phyloP scores from a whole-genome alignment of 30 jellyfish, hydroid and myxozoan genomes.

The Nemopilema nomurai region DNA sequence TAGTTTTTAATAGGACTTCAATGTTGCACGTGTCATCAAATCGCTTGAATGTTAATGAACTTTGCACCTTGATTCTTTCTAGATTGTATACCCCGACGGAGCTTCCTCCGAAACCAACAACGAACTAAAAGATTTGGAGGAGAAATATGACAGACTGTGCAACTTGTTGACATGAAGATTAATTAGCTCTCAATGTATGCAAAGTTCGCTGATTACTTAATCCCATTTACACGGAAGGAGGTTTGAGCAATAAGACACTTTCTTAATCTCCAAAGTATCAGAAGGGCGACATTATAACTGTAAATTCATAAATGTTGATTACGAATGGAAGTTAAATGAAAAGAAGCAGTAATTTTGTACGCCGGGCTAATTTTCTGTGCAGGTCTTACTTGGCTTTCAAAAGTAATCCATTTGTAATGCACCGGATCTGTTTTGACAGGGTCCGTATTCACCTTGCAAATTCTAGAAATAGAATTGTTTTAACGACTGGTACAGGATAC shows the following conservation, averaged over 20 bases:
- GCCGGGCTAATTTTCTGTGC: background rate
- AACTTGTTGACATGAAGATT: background rate
- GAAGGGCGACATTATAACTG: no score
- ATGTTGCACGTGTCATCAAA: no score
- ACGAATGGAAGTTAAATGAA: background rate
- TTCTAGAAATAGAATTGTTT: no score
- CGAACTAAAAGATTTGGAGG: conserved; percentile 1
- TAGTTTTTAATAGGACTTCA: no score
- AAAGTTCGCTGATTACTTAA: no score
- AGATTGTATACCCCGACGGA: conserved; percentile 55
- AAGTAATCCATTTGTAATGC: no score
- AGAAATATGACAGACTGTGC: conserved; percentile 17
- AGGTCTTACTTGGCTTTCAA: background rate
- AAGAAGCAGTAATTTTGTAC: background rate
- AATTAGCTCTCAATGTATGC: background rate
- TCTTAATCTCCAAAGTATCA: no score
- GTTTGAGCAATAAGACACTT: no score
- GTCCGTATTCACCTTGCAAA: no score
- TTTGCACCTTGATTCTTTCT: background rate
- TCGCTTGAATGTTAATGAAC: background rate
- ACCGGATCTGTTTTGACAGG: no score
- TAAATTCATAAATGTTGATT: background rate
- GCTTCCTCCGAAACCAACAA: conserved; percentile 8
- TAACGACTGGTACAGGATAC: no score
- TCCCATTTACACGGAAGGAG: no score